These are phyloP conservation scores for Mustela erminea DNA, from an alignment of 2,797 vertebrate genomes.

Conservation along the genomic window DNA sequence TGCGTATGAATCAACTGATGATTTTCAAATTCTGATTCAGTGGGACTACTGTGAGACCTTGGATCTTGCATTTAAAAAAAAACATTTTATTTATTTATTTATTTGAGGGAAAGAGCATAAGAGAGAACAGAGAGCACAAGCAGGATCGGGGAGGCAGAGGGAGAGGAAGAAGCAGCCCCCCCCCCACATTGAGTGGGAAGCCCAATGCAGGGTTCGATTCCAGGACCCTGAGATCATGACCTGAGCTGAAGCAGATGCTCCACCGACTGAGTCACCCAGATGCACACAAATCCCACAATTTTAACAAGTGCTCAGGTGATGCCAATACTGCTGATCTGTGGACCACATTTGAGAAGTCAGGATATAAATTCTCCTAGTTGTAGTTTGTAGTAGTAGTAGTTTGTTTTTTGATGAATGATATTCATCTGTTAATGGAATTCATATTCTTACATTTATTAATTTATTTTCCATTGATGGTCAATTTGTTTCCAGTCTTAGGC, in stretches of 20 bases:
- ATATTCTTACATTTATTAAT: conserved; percentile 24
- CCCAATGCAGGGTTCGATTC: not conserved
- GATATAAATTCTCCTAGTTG: not conserved
- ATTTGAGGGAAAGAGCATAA: not conserved
- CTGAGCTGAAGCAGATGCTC: not conserved
- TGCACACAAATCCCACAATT: not conserved
- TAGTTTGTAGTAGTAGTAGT: not conserved
- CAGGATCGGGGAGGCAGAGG: not conserved
- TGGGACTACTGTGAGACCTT: not conserved
- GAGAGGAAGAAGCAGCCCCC: not conserved
- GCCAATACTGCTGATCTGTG: not conserved
- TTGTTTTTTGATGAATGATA: conserved; percentile 1
- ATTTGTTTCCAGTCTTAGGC: conserved; percentile 13
- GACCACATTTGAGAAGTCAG: not conserved
- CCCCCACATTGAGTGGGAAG: rapidly evolving
- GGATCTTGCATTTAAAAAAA: not conserved
- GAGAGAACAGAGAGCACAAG: not conserved
- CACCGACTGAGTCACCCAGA: not conserved
- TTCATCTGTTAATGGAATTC: not conserved
- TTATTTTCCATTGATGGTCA: not conserved
- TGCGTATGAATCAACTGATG: not conserved
- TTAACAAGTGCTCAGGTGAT: not conserved
- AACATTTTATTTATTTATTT: not conserved
- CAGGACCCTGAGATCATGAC: not conserved
- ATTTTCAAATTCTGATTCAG: not conserved